Percentiles rank a stretch among this genome's conserved stretches.
Evolutionary conservation across 37 sponge, comb jelly and placozoan genomes (phyloP).

Genomic region (Hormiphora californensis): DNA sequence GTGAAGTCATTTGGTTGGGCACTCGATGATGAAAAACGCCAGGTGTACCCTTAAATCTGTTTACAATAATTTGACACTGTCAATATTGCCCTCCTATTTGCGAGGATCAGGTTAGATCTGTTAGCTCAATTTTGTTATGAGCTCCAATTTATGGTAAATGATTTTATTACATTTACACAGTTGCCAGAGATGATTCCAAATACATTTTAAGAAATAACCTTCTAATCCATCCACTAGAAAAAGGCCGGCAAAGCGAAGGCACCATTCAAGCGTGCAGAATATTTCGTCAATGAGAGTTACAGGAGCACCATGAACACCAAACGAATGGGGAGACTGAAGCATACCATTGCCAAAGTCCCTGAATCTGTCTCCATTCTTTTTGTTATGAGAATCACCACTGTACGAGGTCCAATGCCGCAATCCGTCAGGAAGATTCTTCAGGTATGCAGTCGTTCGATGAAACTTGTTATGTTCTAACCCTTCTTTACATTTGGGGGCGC

Average conservation of each 20-base stretch:
- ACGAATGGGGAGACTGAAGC: background rate
- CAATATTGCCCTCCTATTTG: too few species aligned
- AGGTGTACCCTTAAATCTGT: too few species aligned
- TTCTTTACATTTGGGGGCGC: too few species aligned
- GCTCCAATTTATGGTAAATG: too few species aligned
- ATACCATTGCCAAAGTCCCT: slow-evolving; percentile 17
- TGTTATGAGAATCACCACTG: slow-evolving; percentile 39
- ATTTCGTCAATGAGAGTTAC: slow-evolving; percentile 30
- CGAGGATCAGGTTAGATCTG: too few species aligned
- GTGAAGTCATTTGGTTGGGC: too few species aligned
- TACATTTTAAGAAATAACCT: too few species aligned
- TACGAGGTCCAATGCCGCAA: slow-evolving; percentile 39
- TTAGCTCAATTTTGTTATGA: too few species aligned
- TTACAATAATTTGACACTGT: too few species aligned
- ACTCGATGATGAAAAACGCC: too few species aligned
- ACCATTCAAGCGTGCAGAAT: slow-evolving; percentile 38
- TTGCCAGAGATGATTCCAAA: too few species aligned
- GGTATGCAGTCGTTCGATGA: background rate
- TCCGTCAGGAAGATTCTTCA: slow-evolving; percentile 34
- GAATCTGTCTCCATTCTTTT: slow-evolving; percentile 25
- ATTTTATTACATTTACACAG: too few species aligned
- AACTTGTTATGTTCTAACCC: background rate
- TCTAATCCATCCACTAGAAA: background rate
- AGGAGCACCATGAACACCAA: slow-evolving; percentile 33
- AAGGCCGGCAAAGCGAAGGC: slow-evolving; percentile 31